A percentile compares a stretch with the other conserved stretches of the same genome.
These are phyloP conservation scores for Lathamus discolor DNA, from an alignment of 2,113 vertebrate genomes.

Conservation along the genomic window DNA sequence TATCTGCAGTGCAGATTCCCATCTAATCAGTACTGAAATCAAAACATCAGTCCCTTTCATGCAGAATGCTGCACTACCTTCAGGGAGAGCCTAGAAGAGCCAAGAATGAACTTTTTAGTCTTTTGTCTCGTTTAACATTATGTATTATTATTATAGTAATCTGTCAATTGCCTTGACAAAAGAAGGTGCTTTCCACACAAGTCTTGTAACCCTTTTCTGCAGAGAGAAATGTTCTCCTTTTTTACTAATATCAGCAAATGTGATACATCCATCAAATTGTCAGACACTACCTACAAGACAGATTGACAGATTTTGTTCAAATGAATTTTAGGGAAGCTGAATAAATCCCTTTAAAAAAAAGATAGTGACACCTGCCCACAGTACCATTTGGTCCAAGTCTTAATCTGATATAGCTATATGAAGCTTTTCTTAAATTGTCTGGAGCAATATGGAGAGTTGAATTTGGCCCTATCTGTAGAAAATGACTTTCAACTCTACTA, in stretches of 20 bases:
- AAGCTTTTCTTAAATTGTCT: background rate
- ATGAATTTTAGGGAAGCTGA: background rate
- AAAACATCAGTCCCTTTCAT: background rate
- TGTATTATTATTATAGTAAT: background rate
- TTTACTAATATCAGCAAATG: background rate
- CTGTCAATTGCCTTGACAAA: background rate
- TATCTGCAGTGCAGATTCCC: background rate
- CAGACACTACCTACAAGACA: background rate
- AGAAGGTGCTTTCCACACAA: background rate
- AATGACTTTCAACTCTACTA: background rate
- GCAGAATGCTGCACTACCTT: background rate
- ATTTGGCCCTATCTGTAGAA: background rate
- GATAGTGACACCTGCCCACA: background rate
- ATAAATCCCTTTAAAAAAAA: slow-evolving; percentile 17
- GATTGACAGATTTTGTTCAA: slow-evolving; percentile 9
- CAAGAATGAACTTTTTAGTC: background rate
- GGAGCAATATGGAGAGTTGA: background rate
- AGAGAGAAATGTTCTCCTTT: background rate
- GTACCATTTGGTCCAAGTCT: background rate
- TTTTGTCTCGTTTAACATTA: background rate
- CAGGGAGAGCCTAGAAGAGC: background rate
- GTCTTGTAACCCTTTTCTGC: background rate
- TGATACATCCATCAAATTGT: slow-evolving; percentile 5
- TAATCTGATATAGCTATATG: background rate
- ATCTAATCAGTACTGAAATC: background rate